Base-by-base conservation (phyloP, 2,113 vertebrate genomes). In the Eulacestoma nigropectus region DNA sequence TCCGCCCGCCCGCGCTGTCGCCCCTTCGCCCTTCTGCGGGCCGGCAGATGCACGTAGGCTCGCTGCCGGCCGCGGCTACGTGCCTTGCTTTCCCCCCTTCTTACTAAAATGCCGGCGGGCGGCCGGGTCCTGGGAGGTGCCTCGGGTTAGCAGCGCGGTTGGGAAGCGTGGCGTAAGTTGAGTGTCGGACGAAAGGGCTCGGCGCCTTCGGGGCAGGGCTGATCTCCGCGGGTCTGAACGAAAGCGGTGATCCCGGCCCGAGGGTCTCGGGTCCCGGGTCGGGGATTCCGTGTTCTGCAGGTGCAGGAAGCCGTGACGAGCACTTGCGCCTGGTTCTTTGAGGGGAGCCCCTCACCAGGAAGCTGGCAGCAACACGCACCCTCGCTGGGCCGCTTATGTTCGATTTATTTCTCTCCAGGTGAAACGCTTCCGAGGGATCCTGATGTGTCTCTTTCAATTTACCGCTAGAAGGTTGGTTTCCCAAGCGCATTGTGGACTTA, bases 361-460 rank as follows among this genome's bases (percentile, higher is more conserved):
- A 30, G 9, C 57, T 12, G 33, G 19, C 25, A 29, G 53, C 27
- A 39, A 27, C 8, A 12, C 2, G 5, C 16, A 13, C 17, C 33
- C 21, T 74, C 4, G 18, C 16, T 0, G 27, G 11, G 30, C 62
- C 17, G 55, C 93, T 84, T 12, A 87, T 9, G 41, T 84, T 92
- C 25, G 4, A 5, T 60, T 33, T 69, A 18, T 50, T 76, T 69
- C 84, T 90, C 13, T 20, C 10, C 67, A 81, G 84, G 91, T 47
- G 30, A 46, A 35, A n/a, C 5, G 3, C 35, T 35, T 4, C 63
- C 18, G 63, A 72, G 56, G 53, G 83, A 92, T 76, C 93, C 97
- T 50, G 77, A 98, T 98, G 98, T 96, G 82, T 94, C 90, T 95
- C 27, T 73, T 98, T 8, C 89, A 79, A 9, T 16, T 82, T 12